These are phyloP conservation scores for Eptesicus fuscus DNA, from an alignment of 2,113 vertebrate species.

Conservation along the genomic window DNA sequence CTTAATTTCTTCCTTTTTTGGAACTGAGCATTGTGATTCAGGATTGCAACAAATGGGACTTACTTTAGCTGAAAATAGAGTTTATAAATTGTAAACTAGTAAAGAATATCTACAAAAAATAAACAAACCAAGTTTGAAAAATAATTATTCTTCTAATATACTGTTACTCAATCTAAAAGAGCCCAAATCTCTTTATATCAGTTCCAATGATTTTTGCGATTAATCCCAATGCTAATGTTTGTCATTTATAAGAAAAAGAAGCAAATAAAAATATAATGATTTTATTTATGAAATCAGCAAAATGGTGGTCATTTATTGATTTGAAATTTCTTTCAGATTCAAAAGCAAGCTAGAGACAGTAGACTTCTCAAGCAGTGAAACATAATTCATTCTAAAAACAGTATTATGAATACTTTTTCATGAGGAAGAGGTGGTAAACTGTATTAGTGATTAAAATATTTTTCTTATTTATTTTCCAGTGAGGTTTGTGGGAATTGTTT, in stretches of 20 bases:
- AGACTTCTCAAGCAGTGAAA: background rate
- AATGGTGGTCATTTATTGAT: background rate
- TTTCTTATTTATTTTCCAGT: background rate
- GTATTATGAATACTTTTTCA: background rate
- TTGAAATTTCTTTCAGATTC: background rate
- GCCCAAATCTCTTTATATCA: background rate
- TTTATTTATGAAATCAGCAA: conserved; percentile 18
- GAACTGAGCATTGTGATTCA: conserved; percentile 57
- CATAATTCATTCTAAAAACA: background rate
- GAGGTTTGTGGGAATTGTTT: background rate
- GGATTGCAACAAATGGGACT: conserved; percentile 49
- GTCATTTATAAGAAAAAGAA: background rate
- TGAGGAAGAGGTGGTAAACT: background rate
- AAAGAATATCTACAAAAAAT: background rate
- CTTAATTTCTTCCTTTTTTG: conserved; percentile 65
- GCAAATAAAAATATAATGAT: background rate
- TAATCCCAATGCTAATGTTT: background rate
- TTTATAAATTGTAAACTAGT: background rate
- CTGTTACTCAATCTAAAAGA: background rate
- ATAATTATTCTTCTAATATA: background rate
- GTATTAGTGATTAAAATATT: background rate
- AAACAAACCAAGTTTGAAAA: background rate
- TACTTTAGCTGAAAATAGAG: conserved; percentile 48
- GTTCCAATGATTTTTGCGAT: background rate
- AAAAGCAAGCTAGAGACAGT: background rate